Percentiles rank a stretch among this genome's conserved stretches.
phyloP scores from a whole-genome alignment of 2,113 vertebrate species.

The Pterophyllum scalare region DNA sequence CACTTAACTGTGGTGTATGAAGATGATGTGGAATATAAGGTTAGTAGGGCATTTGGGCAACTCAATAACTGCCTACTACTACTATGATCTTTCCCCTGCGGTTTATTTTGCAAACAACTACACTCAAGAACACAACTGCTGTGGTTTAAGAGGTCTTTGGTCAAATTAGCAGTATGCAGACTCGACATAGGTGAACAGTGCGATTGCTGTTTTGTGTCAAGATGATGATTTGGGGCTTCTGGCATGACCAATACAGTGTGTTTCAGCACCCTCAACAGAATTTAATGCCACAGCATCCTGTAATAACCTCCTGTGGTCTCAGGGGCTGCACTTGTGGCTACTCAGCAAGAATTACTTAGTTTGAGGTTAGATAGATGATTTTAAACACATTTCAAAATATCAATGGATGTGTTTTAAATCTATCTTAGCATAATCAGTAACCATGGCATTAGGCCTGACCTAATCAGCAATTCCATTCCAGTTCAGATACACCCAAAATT shows the following conservation, averaged over 20 bases:
- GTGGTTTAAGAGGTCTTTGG: neutral
- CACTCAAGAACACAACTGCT: neutral
- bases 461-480: conserved; percentile 25
- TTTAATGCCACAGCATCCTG: neutral
- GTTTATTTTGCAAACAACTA: neutral
- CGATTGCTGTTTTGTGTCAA: neutral
- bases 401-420: conserved; percentile 23
- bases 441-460: conserved; percentile 2
- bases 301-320: neutral
- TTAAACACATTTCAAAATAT: conserved; percentile 20
- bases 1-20: neutral
- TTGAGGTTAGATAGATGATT: conserved; percentile 12
- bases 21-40: neutral
- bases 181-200: neutral
- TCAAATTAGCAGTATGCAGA: neutral
- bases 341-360: neutral
- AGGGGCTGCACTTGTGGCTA: neutral
- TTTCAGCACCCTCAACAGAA: neutral
- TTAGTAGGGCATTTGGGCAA: neutral
- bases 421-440: conserved; percentile 23
- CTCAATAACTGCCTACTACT: neutral
- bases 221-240: conserved; percentile 1
- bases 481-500: conserved; percentile 23
- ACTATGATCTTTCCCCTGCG: neutral
- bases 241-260: neutral